phyloP scores from a whole-genome alignment of 2,888 invertebrate genomes.

The Andrena dorsata region DNA sequence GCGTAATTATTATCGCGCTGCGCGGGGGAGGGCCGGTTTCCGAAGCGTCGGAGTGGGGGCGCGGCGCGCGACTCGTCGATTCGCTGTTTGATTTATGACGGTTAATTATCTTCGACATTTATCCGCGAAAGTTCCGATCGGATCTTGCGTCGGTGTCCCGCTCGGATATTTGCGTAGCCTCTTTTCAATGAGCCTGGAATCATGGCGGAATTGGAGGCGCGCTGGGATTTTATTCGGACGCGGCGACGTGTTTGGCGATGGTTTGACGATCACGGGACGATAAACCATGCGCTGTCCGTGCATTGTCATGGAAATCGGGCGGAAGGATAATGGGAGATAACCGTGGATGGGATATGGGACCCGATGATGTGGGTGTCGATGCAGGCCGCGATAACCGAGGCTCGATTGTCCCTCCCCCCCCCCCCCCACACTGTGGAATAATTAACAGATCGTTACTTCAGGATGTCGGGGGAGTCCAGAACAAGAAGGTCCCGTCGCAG shows the following conservation, averaged over 20 bases:
- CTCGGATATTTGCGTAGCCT: background rate
- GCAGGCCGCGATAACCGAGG: constrained; percentile 5
- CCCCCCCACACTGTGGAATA: constrained; percentile 37
- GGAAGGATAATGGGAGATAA: constrained; percentile 38
- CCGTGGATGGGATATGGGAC: constrained; percentile 20
- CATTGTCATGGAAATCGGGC: constrained; percentile 9
- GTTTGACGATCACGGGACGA: background rate
- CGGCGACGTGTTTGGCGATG: background rate
- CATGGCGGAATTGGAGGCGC: too few species aligned
- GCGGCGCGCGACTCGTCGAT: background rate
- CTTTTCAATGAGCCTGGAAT: background rate
- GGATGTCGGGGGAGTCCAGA: constrained; percentile 63
- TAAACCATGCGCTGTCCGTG: constrained; percentile 16
- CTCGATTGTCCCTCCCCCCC: constrained; percentile 32
- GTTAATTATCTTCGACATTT: background rate
- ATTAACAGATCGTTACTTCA: constrained; percentile 70
- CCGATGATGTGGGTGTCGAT: constrained; percentile 34
- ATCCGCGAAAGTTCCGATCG: too few species aligned
- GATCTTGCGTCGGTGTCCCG: too few species aligned
- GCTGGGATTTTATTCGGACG: background rate
- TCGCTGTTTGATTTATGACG: background rate
- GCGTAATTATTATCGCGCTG: constrained; percentile 42
- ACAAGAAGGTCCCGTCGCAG: constrained; percentile 85
- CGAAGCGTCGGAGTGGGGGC: too few species aligned
- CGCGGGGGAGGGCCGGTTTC: background rate